These are phyloP conservation scores for Clarias magur DNA, from an alignment of 2,113 vertebrate genomes.

Conservation along the genomic window DNA sequence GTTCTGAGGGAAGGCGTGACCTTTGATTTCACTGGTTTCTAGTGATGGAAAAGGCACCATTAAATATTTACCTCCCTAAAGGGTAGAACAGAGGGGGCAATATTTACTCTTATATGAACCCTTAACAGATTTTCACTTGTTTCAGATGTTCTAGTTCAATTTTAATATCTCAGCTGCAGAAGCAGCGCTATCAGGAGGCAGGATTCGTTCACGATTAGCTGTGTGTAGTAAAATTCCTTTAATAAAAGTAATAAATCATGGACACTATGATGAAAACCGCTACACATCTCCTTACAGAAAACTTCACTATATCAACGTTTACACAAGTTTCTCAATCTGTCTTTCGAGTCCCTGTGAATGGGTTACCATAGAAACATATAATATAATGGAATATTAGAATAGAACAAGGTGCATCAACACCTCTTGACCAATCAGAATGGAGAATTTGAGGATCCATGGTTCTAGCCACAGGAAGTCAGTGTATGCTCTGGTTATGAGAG, in stretches of 20 bases:
- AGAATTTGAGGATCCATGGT: not conserved
- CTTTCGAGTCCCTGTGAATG: not conserved
- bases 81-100: not conserved
- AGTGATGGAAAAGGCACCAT: not conserved
- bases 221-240: not conserved
- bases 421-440: not conserved
- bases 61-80: constrained; percentile 5
- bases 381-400: not conserved
- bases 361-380: not conserved
- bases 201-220: not conserved
- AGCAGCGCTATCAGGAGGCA: not conserved
- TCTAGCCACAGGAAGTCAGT: not conserved
- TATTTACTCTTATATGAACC: not conserved
- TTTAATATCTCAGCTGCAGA: not conserved
- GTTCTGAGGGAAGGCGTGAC: not conserved
- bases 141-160: not conserved
- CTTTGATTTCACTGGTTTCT: not conserved
- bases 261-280: too few relatives aligned
- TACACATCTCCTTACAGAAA: not conserved
- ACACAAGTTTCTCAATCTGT: not conserved
- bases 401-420: not conserved
- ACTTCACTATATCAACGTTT: not conserved
- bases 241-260: not conserved
- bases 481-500: not conserved
- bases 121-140: not conserved